These are phyloP conservation scores for Apotomis capreana DNA, from an alignment of 2,888 invertebrate genomes.

Conservation along the genomic window DNA sequence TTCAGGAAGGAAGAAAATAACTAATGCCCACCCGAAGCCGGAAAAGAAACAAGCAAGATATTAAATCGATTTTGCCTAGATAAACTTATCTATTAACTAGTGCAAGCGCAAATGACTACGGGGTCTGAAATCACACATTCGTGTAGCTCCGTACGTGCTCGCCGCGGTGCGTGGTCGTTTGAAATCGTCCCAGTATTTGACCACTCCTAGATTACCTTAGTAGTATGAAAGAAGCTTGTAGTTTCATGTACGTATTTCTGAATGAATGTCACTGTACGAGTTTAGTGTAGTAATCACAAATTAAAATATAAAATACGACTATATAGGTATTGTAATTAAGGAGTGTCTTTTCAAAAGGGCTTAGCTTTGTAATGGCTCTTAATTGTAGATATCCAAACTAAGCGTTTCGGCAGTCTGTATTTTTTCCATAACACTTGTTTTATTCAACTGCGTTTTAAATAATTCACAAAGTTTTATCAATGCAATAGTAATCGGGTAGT, in stretches of 20 bases:
- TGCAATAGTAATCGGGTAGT: no score
- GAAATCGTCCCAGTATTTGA: conserved; percentile 3
- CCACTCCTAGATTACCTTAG: not conserved
- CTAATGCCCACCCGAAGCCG: not conserved
- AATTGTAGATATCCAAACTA: no score
- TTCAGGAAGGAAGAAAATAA: no score
- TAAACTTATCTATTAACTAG: not conserved
- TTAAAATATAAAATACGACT: no score
- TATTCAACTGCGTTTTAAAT: no score
- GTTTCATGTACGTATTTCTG: not conserved
- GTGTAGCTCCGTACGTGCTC: not conserved
- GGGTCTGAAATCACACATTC: not conserved
- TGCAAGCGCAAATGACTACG: not conserved
- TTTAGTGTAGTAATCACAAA: not conserved
- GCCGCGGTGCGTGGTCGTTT: conserved; percentile 7
- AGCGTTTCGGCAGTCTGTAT: no score
- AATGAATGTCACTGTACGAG: not conserved
- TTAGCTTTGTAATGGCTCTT: no score
- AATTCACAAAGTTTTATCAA: no score
- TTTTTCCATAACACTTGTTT: no score
- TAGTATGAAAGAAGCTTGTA: no score
- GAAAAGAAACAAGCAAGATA: not conserved
- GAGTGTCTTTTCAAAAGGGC: no score
- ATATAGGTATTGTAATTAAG: no score
- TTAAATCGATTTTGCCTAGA: not conserved